Evolutionary conservation across 2,888 invertebrate species (phyloP).

Genomic region (Hirtodrosophila alboralis): DNA sequence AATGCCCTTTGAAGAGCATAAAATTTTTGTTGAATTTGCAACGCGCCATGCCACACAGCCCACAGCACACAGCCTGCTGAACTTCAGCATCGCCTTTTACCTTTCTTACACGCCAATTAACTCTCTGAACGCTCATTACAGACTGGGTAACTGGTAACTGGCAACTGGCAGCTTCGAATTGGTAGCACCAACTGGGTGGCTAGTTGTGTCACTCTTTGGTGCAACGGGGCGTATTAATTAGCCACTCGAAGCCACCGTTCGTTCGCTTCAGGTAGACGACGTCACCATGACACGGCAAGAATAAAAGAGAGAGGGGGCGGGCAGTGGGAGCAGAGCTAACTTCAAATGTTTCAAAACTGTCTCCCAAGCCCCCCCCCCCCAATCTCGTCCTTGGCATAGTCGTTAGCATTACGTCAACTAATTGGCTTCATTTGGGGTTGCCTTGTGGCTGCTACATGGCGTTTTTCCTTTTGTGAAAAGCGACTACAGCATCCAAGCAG

Average conservation of each 20-base stretch:
- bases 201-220: constrained; percentile 65
- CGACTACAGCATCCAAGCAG: constrained; percentile 33
- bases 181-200: constrained; percentile 28
- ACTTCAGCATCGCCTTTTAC: constrained; percentile 43
- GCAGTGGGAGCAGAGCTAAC: constrained; percentile 19
- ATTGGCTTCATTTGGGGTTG: constrained; percentile 78
- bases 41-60: too few species aligned
- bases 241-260: constrained; percentile 66
- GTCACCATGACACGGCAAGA: constrained; percentile 30
- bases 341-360: constrained; percentile 73
- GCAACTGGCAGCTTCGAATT: constrained; percentile 11
- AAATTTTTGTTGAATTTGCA: constrained; percentile 70
- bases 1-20: constrained; percentile 67
- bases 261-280: constrained; percentile 26
- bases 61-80: too few species aligned
- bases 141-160: constrained; percentile 41
- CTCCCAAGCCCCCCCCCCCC: constrained; percentile 4
- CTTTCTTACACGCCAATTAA: constrained; percentile 76
- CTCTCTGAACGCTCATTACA: constrained; percentile 79
- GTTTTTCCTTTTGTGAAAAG: constrained; percentile 35
- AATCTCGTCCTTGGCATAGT: constrained; percentile 34
- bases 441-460: constrained; percentile 59
- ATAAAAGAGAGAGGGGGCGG: not conserved
- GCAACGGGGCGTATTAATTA: constrained; percentile 79
- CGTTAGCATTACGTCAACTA: constrained; percentile 77